These are phyloP conservation scores for Tribolium freemani DNA, from an alignment of 2,888 invertebrate genomes.

Conservation along the genomic window DNA sequence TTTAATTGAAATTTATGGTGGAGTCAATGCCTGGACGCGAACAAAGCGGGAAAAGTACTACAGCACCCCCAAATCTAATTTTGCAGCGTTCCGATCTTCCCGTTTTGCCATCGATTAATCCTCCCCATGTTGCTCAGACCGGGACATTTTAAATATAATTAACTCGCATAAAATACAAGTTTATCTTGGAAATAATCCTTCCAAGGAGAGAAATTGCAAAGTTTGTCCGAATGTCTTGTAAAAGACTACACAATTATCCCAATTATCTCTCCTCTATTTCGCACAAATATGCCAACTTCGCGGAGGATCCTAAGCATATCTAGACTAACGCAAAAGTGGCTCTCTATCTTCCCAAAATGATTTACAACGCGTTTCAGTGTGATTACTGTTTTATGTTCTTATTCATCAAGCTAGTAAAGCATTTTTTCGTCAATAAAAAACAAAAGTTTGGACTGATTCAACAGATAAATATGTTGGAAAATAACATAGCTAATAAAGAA, in stretches of 20 bases:
- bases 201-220: constrained; percentile 21
- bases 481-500: no score
- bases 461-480: no score
- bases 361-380: no score
- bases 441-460: no score
- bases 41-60: not conserved
- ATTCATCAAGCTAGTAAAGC: not conserved
- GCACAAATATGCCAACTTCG: constrained; percentile 39
- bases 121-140: constrained; percentile 9
- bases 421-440: no score
- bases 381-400: not conserved
- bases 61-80: not conserved
- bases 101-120: constrained; percentile 29
- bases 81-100: not conserved
- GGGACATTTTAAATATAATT: constrained; percentile 23
- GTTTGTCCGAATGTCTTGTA: constrained; percentile 26
- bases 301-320: constrained; percentile 52
- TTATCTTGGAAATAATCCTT: constrained; percentile 32
- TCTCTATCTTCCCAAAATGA: constrained; percentile 47
- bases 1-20: constrained; percentile 46
- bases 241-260: constrained; percentile 35
- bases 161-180: constrained; percentile 34
- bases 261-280: constrained; percentile 36
- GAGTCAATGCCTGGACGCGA: constrained; percentile 10
- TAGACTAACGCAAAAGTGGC: constrained; percentile 54